Evolutionary conservation across 2,797 vertebrate genomes (phyloP).

Genomic region (Brachyrhaphis roseni): DNA sequence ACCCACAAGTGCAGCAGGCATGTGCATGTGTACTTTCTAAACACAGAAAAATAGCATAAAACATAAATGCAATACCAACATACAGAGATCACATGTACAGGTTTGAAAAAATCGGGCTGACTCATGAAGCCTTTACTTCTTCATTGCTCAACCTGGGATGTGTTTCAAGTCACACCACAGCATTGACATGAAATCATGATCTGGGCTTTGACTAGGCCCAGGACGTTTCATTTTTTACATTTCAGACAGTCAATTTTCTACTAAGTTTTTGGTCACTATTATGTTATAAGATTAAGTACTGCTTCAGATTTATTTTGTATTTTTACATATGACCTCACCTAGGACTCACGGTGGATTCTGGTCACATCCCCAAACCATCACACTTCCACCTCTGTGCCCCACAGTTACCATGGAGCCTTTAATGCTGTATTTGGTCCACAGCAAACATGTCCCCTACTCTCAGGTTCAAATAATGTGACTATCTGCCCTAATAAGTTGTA

Average conservation of each 20-base stretch:
- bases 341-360: background rate
- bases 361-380: background rate
- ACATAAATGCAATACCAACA: background rate
- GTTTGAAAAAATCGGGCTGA: background rate
- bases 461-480: background rate
- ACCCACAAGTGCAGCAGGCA: conserved; percentile 34
- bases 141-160: background rate
- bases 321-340: background rate
- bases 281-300: background rate
- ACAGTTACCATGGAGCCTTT: background rate
- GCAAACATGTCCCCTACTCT: background rate
- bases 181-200: background rate
- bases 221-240: background rate
- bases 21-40: conserved; percentile 13
- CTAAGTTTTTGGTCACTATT: background rate
- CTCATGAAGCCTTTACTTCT: background rate
- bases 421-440: background rate
- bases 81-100: background rate
- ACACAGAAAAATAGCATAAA: conserved; percentile 4
- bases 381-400: background rate
- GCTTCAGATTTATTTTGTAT: background rate
- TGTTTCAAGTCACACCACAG: background rate
- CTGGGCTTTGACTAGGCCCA: background rate
- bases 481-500: background rate
- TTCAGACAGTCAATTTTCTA: background rate